phyloP scores from a whole-genome alignment of 2,797 vertebrate genomes.

The Lutjanus campechanus region DNA sequence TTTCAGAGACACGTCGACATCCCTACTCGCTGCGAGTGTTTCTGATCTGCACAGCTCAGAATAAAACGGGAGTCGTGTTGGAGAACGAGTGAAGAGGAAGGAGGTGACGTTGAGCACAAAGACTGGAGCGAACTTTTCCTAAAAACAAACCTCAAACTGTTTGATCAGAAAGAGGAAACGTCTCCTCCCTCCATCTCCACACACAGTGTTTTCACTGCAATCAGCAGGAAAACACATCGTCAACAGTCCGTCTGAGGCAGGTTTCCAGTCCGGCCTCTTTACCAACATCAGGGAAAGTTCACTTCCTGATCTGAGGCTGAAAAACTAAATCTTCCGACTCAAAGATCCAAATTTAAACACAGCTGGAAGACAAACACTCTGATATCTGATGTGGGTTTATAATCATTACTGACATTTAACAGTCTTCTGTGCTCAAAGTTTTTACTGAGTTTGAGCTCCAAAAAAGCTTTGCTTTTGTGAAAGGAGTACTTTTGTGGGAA shows the following conservation, averaged over 20 bases:
- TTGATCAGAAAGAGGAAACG: constrained; percentile 67
- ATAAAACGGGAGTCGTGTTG: neutral
- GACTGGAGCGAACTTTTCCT: neutral
- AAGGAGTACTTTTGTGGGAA: too few species aligned
- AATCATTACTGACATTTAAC: too few species aligned
- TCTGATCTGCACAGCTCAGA: neutral
- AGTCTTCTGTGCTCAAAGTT: too few species aligned
- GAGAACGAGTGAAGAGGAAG: constrained; percentile 52
- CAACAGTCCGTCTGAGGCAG: neutral
- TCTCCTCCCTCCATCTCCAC: constrained; percentile 48
- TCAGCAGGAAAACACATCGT: constrained; percentile 31
- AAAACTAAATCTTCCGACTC: neutral
- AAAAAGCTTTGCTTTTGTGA: too few species aligned
- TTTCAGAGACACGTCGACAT: constrained; percentile 39
- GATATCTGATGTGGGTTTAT: too few species aligned
- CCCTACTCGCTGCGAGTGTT: neutral
- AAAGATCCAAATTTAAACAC: neutral
- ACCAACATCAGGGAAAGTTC: neutral
- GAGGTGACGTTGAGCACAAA: constrained; percentile 38
- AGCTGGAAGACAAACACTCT: too few species aligned
- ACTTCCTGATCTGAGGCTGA: neutral
- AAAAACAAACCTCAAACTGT: constrained; percentile 22
- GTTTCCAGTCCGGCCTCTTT: neutral
- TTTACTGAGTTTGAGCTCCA: too few species aligned
- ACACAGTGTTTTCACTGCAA: constrained; percentile 14